A percentile compares a stretch with the other conserved stretches of the same genome.
These are phyloP conservation scores for Chitala chitala DNA, from an alignment of 2,113 vertebrate genomes.

Conservation along the genomic window DNA sequence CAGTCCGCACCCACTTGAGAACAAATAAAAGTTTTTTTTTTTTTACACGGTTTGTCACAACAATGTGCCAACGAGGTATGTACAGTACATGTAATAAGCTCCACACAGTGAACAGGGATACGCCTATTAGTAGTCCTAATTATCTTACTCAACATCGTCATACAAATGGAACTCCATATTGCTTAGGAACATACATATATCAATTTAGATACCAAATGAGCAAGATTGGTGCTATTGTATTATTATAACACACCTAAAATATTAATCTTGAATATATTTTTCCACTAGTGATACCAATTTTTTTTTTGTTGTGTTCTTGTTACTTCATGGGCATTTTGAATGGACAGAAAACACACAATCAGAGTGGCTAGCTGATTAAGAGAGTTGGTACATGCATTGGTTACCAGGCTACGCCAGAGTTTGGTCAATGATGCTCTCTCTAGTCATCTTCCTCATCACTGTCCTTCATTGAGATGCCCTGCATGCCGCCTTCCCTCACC, in stretches of 20 bases:
- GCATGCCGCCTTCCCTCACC: constrained; percentile 89
- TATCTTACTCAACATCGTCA: constrained; percentile 66
- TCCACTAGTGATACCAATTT: constrained; percentile 17
- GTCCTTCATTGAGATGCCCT: constrained; percentile 97
- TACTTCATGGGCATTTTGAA: constrained; percentile 66
- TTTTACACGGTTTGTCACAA: constrained; percentile 60
- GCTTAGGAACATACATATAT: constrained; percentile 78
- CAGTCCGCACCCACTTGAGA: constrained; percentile 64
- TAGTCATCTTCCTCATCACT: constrained; percentile 92
- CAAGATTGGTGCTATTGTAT: constrained; percentile 67
- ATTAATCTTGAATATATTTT: constrained; percentile 52
- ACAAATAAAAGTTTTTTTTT: constrained; percentile 56
- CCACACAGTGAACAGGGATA: constrained; percentile 67
- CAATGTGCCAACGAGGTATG: constrained; percentile 66
- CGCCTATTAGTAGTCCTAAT: constrained; percentile 67
- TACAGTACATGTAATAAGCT: constrained; percentile 70
- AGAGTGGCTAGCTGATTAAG: constrained; percentile 71
- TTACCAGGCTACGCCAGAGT: constrained; percentile 56
- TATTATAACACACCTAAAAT: constrained; percentile 72
- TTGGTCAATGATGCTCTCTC: constrained; percentile 29
- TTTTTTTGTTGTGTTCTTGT: constrained; percentile 53
- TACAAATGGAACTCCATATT: constrained; percentile 77
- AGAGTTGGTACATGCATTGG: constrained; percentile 79
- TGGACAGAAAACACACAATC: constrained; percentile 69
- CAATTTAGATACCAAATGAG: constrained; percentile 63